A percentile compares a stretch with the other conserved stretches of the same genome.
These are phyloP conservation scores for Microplitis demolitor DNA, from an alignment of 1,140 invertebrate species.

Conservation along the genomic window DNA sequence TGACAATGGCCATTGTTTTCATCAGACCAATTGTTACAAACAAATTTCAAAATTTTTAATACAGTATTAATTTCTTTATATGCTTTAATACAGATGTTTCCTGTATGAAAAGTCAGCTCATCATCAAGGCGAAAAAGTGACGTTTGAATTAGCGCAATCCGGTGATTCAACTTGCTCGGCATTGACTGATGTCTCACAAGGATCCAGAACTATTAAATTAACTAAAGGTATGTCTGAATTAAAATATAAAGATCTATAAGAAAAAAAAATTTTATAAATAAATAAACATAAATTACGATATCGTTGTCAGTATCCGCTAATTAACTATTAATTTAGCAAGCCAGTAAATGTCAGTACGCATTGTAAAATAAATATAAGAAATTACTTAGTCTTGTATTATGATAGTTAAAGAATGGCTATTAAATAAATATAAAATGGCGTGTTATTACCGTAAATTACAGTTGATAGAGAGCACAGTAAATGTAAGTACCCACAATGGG, in stretches of 20 bases:
- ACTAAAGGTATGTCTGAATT: conserved; percentile 64
- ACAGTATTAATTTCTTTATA: background rate
- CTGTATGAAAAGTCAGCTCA: conserved; percentile 62
- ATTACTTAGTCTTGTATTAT: no score
- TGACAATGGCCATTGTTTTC: background rate
- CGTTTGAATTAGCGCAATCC: conserved; percentile 64
- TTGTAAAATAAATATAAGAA: no score
- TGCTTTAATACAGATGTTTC: conserved; percentile 65
- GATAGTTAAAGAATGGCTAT: no score
- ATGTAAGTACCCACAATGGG: conserved; percentile 67
- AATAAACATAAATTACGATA: background rate
- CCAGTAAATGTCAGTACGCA: no score
- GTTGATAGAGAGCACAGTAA: conserved; percentile 57
- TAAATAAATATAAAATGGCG: background rate
- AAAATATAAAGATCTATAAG: no score
- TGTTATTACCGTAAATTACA: conserved; percentile 30
- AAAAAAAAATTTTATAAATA: background rate
- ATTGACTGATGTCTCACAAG: conserved; percentile 64
- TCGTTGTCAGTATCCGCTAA: background rate
- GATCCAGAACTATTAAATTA: conserved; percentile 65
- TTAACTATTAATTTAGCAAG: background rate
- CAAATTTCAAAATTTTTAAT: background rate
- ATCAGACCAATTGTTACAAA: background rate
- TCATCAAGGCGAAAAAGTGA: conserved; percentile 47
- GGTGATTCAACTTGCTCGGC: conserved; percentile 70